Base-by-base conservation (phyloP, 2,113 vertebrate genomes). In the Rhagologus leucostigma region DNA sequence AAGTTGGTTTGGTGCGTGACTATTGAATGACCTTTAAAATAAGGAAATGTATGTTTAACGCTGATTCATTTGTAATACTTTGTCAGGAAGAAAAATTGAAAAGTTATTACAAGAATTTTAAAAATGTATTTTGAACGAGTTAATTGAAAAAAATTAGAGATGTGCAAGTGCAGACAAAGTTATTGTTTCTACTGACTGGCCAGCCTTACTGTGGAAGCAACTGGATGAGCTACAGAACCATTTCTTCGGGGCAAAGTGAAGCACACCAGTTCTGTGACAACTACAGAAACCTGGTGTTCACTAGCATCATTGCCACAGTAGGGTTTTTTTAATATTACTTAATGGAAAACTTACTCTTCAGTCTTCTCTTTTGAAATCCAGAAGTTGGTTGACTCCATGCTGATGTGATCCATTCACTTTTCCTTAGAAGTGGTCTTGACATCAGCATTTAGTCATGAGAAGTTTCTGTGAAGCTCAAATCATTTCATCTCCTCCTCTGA, bases 21-120 rank as follows among this genome's bases (percentile, higher is more conserved):
- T 87, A 39, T 27, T 59, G 69, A 95, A 90, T 91, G 75, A 95
- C 55, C 69, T 93, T 92, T 93, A 80, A 91, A 97, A 76, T 59
- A 67, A 91, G 53, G 37, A 93, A 90, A 78, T 84, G 24, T 60
- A 13, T 53, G 27, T 90, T 88, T 71, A 62, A 70, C 93, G 63
- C 67, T 76, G 42, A 76, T 75, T 78, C 4, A 3, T 52, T 73
- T 86, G 17, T 88, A 89, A 53, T 68, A 62, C 30, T 95, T 93
- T 47, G 42, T 79, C 44, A 50, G 49, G 79, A 80, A 73, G 70
- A 86, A 90, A 86, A 60, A 46, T 37, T 74, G 71, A 79, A 52
- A 80, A 60, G 20, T 69, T 91, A 73, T 75, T 79, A 57, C 32
- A 63, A 33, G 18, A 88, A 44, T 77, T 90, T 46, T 5, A 26